Conservation (phyloP, 2,113 vertebrate genomes). For the Cyprinodon variegatus region DNA sequence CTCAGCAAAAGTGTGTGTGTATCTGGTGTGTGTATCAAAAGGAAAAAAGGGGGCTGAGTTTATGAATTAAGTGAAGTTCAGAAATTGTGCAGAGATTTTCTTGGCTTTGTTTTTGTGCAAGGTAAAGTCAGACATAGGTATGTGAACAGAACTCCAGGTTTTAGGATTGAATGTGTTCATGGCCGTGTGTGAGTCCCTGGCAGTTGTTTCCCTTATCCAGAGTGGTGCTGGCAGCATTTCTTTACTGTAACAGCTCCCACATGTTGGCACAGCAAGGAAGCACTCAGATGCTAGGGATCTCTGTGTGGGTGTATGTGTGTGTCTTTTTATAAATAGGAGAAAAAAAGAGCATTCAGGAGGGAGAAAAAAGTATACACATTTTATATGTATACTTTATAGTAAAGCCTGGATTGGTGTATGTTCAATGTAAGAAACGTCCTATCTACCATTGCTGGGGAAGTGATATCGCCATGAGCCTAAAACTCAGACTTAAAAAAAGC, state of each 20-base stretch:
- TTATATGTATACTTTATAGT: slow-evolving; percentile 12
- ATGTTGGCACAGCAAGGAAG: slow-evolving; percentile 59
- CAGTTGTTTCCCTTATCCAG: slow-evolving; percentile 53
- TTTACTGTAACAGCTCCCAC: slow-evolving; percentile 68
- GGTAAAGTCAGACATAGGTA: slow-evolving; percentile 39
- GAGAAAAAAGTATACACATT: not conserved
- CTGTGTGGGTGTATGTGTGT: slow-evolving; percentile 36
- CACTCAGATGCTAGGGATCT: slow-evolving; percentile 48
- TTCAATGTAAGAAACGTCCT: too few species aligned
- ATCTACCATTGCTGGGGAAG: too few species aligned
- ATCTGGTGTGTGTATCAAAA: slow-evolving; percentile 30
- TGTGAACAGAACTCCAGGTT: slow-evolving; percentile 30
- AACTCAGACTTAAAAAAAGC: too few species aligned
- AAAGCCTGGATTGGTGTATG: too few species aligned
- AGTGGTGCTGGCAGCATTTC: slow-evolving; percentile 58
- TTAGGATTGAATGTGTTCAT: slow-evolving; percentile 15
- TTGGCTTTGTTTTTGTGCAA: slow-evolving; percentile 26
- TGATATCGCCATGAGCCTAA: too few species aligned
- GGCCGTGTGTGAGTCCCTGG: slow-evolving; percentile 21
- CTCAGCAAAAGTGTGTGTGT: slow-evolving; percentile 50
- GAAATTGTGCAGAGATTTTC: slow-evolving; percentile 21
- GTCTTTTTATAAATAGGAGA: slow-evolving; percentile 12
- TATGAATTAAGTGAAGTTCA: slow-evolving; percentile 35
- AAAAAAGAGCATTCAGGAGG: not conserved
- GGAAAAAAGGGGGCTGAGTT: slow-evolving; percentile 32